Evolutionary conservation across 2,113 vertebrate species (phyloP).

Genomic region (Puma concolor): DNA sequence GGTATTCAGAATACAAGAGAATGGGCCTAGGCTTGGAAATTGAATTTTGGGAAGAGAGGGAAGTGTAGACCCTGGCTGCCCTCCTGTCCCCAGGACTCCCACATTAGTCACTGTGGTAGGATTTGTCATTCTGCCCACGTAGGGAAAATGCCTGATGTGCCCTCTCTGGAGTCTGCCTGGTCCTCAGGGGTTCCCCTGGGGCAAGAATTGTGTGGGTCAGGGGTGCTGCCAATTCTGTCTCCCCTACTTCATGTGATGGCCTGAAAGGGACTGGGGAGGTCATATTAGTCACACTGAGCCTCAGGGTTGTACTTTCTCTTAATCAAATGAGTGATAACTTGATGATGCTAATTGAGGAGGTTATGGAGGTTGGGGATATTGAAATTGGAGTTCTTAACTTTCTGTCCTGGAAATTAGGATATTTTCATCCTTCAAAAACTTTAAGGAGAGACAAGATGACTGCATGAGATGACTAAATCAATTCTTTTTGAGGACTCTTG

Average conservation of each 20-base stretch:
- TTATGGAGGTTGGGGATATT: neutral
- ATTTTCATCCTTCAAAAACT: conserved; percentile 55
- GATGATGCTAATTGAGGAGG: conserved; percentile 51
- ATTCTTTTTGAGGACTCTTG: conserved; percentile 46
- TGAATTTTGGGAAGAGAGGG: conserved; percentile 1
- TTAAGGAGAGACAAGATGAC: conserved; percentile 38
- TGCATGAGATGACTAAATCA: conserved; percentile 51
- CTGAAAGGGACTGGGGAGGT: conserved; percentile 42
- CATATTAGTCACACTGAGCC: conserved; percentile 52
- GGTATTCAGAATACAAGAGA: neutral
- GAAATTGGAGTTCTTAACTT: conserved; percentile 49
- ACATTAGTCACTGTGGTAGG: conserved; percentile 28
- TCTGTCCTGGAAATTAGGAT: conserved; percentile 41
- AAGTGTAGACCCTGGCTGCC: conserved; percentile 13
- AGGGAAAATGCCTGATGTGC: conserved; percentile 57
- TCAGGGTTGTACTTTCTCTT: conserved; percentile 65
- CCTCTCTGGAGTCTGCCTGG: conserved; percentile 60
- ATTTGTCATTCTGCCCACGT: conserved; percentile 49
- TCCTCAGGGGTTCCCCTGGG: conserved; percentile 47
- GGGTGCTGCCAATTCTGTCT: conserved; percentile 23
- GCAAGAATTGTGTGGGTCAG: neutral
- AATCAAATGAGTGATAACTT: conserved; percentile 59
- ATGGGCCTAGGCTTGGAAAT: neutral
- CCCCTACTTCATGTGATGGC: conserved; percentile 20
- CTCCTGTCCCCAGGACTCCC: conserved; percentile 57